Conservation (phyloP, 2,797 vertebrate species). For the Melanotaenia maccullochi region DNA sequence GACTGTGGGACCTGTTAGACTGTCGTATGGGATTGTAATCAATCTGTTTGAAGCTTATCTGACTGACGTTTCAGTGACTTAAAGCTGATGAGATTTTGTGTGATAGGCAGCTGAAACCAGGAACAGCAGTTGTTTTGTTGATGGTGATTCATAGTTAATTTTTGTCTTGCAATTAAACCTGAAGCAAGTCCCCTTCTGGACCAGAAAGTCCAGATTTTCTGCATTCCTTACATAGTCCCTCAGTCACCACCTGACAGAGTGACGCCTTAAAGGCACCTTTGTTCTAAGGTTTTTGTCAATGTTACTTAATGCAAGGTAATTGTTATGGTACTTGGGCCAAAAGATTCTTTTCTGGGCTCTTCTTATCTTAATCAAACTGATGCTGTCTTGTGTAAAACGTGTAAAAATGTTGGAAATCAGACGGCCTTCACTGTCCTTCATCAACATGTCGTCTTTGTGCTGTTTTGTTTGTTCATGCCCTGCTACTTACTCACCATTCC, state of each 20-base stretch:
- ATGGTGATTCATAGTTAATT: not conserved
- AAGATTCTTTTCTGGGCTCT: not conserved
- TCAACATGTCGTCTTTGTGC: not conserved
- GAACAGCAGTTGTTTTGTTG: not conserved
- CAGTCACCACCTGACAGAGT: not conserved
- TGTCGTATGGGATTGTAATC: not conserved
- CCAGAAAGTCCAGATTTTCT: slow-evolving; percentile 58
- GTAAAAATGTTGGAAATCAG: not conserved
- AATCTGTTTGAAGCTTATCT: not conserved
- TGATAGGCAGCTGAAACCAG: not conserved
- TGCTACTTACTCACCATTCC: not conserved
- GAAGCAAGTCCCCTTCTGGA: not conserved
- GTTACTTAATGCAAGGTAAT: not conserved
- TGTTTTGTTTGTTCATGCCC: not conserved
- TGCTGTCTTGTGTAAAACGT: not conserved
- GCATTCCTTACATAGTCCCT: slow-evolving; percentile 67
- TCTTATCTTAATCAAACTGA: not conserved
- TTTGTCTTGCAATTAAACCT: not conserved
- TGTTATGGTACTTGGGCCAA: no score
- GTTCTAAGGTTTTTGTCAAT: not conserved
- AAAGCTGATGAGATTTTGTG: not conserved
- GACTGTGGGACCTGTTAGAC: not conserved
- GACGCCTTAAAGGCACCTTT: not conserved
- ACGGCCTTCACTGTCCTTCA: not conserved
- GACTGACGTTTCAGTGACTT: not conserved